Conservation (phyloP, 2,113 vertebrate species). For the Atherinomorus stipes region DNA sequence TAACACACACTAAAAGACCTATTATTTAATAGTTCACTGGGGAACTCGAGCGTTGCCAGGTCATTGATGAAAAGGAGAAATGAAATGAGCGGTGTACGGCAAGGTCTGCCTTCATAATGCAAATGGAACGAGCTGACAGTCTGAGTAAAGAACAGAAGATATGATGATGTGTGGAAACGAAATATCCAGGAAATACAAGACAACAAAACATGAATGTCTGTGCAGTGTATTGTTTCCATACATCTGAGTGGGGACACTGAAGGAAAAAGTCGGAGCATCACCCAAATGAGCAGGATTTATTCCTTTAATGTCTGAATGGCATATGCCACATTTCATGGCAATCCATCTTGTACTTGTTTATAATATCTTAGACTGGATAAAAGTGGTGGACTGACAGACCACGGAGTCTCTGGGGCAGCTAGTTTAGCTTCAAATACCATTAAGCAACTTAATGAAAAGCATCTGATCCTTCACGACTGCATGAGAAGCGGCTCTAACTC, state of each 20-base stretch:
- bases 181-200: slow-evolving; percentile 32
- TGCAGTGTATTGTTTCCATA: too few species aligned
- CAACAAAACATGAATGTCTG: background rate
- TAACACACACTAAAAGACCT: slow-evolving; percentile 60
- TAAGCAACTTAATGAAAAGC: background rate
- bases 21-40: slow-evolving; percentile 68
- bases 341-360: background rate
- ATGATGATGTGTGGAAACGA: slow-evolving; percentile 66
- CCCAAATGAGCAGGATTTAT: background rate
- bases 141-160: slow-evolving; percentile 55
- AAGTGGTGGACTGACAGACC: background rate
- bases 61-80: slow-evolving; percentile 66
- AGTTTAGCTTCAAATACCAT: background rate
- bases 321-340: background rate
- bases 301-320: too few species aligned
- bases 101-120: slow-evolving; percentile 71
- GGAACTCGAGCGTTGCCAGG: slow-evolving; percentile 53
- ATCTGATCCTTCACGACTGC: background rate
- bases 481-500: background rate
- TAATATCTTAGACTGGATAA: background rate
- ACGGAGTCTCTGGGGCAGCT: background rate
- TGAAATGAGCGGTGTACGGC: slow-evolving; percentile 64
- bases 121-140: slow-evolving; percentile 75
- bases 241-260: background rate
- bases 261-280: background rate